Percentiles rank a stretch among this genome's conserved stretches.
phyloP scores from a whole-genome alignment of 1,140 invertebrate genomes.

The Eurosta solidaginis region DNA sequence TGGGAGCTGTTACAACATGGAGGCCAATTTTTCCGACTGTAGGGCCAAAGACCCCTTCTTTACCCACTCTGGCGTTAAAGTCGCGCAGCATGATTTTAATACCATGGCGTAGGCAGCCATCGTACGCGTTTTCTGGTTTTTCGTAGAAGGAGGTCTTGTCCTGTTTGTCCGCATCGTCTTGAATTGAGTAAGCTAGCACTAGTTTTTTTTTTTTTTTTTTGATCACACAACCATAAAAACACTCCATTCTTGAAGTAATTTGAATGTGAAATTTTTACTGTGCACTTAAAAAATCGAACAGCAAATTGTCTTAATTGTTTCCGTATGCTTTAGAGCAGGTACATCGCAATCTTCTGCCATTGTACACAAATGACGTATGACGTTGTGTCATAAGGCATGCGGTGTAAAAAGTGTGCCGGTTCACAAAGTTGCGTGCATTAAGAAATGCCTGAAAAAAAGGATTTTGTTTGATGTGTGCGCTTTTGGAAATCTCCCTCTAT shows the following conservation, averaged over 20 bases:
- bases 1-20: no score
- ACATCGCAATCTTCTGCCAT: background rate
- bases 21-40: no score
- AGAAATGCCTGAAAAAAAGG: background rate
- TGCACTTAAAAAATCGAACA: constrained; percentile 10
- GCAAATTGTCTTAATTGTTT: background rate
- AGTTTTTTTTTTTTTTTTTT: background rate
- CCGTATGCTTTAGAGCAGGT: background rate
- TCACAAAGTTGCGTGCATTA: background rate
- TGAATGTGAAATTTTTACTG: constrained; percentile 14
- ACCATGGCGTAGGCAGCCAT: no score
- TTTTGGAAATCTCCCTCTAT: background rate
- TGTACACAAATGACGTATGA: background rate
- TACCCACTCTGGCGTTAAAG: no score
- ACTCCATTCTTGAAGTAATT: background rate
- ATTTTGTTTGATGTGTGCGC: background rate
- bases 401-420: background rate
- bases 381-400: background rate
- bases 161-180: no score
- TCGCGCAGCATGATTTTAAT: no score
- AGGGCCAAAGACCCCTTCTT: no score
- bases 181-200: no score
- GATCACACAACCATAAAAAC: no score
- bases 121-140: no score
- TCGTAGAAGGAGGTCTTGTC: no score